These are phyloP conservation scores for Archocentrus centrarchus DNA, from an alignment of 2,113 vertebrate species.

Conservation along the genomic window DNA sequence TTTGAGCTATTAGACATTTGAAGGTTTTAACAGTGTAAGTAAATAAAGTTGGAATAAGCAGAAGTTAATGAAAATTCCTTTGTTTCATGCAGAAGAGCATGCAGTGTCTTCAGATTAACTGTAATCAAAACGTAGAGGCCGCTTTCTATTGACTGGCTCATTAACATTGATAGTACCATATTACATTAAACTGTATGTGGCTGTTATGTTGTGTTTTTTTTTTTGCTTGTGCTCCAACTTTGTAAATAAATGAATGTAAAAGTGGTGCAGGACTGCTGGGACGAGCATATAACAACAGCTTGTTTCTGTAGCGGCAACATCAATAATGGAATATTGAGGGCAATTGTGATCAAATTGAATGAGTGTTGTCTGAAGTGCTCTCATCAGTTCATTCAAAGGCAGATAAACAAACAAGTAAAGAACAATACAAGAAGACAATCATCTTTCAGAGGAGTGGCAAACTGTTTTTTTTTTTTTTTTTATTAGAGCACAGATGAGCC, in stretches of 20 bases:
- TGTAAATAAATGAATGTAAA: neutral
- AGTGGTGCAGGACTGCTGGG: neutral
- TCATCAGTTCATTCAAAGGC: constrained; percentile 49
- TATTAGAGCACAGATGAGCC: constrained; percentile 35
- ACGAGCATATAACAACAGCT: constrained; percentile 15
- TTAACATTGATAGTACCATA: neutral
- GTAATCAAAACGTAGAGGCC: neutral
- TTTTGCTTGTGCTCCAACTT: neutral
- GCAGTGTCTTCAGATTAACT: neutral
- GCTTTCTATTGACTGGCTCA: neutral
- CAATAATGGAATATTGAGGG: constrained; percentile 58
- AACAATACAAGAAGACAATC: constrained; percentile 35
- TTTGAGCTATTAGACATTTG: constrained; percentile 35
- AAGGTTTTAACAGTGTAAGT: constrained; percentile 6
- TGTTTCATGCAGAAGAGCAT: neutral
- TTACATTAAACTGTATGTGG: neutral
- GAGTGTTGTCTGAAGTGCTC: constrained; percentile 49
- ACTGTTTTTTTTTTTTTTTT: constrained; percentile 6
- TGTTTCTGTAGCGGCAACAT: constrained; percentile 49
- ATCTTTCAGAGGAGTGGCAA: constrained; percentile 9
- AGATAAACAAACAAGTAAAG: constrained; percentile 45
- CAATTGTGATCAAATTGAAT: constrained; percentile 60
- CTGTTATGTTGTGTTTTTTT: neutral
- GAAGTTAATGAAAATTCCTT: neutral
- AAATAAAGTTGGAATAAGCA: constrained; percentile 34